Conservation (phyloP, 30 jellyfish, hydroid and myxozoan genomes). For the Aurelia sp. region DNA sequence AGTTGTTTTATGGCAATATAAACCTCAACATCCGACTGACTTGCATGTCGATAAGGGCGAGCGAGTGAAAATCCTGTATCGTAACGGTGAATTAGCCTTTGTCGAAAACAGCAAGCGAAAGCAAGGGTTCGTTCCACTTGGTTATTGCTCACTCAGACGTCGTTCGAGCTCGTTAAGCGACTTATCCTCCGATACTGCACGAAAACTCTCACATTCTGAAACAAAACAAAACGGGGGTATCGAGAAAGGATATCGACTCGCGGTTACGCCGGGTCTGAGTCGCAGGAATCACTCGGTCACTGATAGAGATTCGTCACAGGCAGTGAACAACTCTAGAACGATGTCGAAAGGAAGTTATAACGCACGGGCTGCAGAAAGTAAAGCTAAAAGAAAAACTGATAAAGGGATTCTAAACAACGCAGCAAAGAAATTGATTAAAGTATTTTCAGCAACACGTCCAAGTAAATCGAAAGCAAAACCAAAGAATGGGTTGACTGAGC, state of each 20-base stretch:
- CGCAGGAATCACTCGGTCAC: not conserved
- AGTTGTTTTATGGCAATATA: constrained; percentile 53
- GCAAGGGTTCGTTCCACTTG: constrained; percentile 71
- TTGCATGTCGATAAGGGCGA: constrained; percentile 66
- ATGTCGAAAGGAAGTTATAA: constrained; percentile 49
- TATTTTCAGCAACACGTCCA: constrained; percentile 15
- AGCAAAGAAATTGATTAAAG: constrained; percentile 48
- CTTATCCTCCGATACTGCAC: constrained; percentile 25
- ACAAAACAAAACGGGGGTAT: not conserved
- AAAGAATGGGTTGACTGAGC: not conserved
- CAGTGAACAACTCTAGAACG: constrained; percentile 7
- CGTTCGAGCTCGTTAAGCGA: constrained; percentile 52
- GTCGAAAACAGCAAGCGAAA: constrained; percentile 45
- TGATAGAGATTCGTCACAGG: not conserved
- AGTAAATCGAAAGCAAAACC: constrained; percentile 13
- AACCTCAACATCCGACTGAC: constrained; percentile 66
- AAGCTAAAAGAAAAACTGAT: constrained; percentile 20
- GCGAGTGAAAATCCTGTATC: constrained; percentile 45
- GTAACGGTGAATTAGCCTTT: constrained; percentile 73
- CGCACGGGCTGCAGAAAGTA: constrained; percentile 42
- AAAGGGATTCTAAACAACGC: constrained; percentile 47
- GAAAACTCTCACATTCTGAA: constrained; percentile 17
- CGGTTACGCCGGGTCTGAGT: not conserved
- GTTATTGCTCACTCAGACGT: constrained; percentile 54
- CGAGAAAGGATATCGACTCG: not conserved